phyloP scores from a whole-genome alignment of 1,140 invertebrate genomes.

The Agrilus planipennis region DNA sequence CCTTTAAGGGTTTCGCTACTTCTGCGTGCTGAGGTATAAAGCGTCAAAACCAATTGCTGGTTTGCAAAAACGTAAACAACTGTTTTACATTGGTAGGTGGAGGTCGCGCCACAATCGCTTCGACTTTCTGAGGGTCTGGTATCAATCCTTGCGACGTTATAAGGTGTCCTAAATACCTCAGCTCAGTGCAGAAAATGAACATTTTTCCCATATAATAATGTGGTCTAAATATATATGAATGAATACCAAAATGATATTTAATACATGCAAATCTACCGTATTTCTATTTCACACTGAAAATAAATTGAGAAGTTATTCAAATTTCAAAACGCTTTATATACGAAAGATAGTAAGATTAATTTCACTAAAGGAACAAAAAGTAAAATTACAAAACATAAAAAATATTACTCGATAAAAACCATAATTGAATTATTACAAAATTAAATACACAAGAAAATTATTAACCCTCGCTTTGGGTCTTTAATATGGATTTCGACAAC shows the following conservation, averaged over 20 bases:
- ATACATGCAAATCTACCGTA: too few relatives aligned
- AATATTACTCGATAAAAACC: not conserved
- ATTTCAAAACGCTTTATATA: too few relatives aligned
- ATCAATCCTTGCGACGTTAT: not conserved
- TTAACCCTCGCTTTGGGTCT: not conserved
- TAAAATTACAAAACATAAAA: not conserved
- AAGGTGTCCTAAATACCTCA: constrained; percentile 11
- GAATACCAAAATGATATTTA: too few relatives aligned
- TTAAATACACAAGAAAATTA: not conserved
- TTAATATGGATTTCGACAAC: too few relatives aligned
- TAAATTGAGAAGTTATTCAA: too few relatives aligned
- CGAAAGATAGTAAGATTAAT: too few relatives aligned
- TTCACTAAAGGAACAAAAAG: not conserved
- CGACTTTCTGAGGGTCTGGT: constrained; percentile 1
- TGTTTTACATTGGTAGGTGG: constrained; percentile 2
- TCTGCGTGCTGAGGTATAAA: too few relatives aligned
- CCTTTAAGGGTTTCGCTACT: too few relatives aligned
- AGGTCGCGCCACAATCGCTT: not conserved
- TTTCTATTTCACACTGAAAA: too few relatives aligned
- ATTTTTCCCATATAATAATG: too few relatives aligned
- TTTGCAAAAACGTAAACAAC: not conserved
- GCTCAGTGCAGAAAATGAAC: too few relatives aligned
- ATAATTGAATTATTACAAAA: not conserved
- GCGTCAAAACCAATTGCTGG: constrained; percentile 9
- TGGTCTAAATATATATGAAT: too few relatives aligned